These are phyloP conservation scores for Rhabdophis nuchalis DNA, from an alignment of 2,797 vertebrate species.

Conservation along the genomic window DNA sequence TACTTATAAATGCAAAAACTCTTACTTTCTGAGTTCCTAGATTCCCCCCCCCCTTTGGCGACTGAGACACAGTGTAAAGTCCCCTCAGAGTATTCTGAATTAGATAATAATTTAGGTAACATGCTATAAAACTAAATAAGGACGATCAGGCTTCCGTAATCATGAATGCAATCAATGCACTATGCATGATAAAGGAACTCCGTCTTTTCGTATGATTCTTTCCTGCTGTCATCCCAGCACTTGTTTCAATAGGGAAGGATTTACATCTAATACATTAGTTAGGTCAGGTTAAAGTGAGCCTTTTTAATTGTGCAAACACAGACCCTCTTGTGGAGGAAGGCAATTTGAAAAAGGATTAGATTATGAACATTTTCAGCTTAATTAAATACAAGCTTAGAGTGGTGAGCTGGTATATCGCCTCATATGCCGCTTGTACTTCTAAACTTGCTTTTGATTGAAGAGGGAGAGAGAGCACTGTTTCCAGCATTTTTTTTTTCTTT, in stretches of 20 bases:
- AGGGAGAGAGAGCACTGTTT: slow-evolving; percentile 37
- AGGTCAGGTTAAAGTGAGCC: slow-evolving; percentile 66
- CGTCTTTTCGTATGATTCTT: slow-evolving; percentile 78
- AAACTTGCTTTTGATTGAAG: slow-evolving; percentile 53
- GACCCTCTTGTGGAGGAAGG: slow-evolving; percentile 79
- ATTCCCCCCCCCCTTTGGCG: slow-evolving; percentile 58
- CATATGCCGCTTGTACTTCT: slow-evolving; percentile 38
- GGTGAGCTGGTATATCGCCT: slow-evolving; percentile 44
- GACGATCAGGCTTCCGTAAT: slow-evolving; percentile 72
- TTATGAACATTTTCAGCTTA: slow-evolving; percentile 76
- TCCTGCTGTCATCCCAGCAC: slow-evolving; percentile 77
- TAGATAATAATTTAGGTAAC: slow-evolving; percentile 65
- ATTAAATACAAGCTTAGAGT: slow-evolving; percentile 70
- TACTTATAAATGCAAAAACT: slow-evolving; percentile 52
- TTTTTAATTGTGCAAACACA: slow-evolving; percentile 82
- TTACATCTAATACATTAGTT: slow-evolving; percentile 79
- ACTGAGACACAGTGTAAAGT: slow-evolving; percentile 53
- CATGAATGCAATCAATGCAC: slow-evolving; percentile 76
- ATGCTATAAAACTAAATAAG: slow-evolving; percentile 64
- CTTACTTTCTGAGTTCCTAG: slow-evolving; percentile 51
- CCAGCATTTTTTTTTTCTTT: not conserved
- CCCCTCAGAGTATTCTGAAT: slow-evolving; percentile 51
- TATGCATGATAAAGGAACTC: slow-evolving; percentile 64
- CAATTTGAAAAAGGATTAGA: slow-evolving; percentile 80
- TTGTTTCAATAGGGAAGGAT: slow-evolving; percentile 80